Conservation (phyloP, 1,140 invertebrate species). For the Cyphomyrmex costatus region DNA sequence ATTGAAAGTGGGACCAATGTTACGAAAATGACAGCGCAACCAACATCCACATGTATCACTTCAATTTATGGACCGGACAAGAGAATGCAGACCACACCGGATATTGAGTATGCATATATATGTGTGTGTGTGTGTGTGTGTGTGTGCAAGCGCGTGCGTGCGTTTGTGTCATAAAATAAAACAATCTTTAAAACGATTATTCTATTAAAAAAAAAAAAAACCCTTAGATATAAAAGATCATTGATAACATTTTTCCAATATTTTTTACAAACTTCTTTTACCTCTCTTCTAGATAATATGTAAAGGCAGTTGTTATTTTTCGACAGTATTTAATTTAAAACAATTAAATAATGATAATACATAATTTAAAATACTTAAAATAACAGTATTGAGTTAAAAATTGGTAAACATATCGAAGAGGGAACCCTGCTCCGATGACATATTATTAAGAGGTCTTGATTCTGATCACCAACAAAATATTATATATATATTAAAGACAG, state of each 20-base stretch:
- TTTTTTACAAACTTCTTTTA: not conserved
- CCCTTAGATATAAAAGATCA: not conserved
- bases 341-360: not conserved
- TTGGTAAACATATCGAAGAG: no score
- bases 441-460: no score
- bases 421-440: no score
- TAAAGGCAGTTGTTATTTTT: not conserved
- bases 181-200: not conserved
- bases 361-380: no score
- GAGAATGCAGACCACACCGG: constrained; percentile 68
- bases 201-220: not conserved
- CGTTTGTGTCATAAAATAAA: not conserved
- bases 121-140: no score
- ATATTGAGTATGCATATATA: not conserved
- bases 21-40: constrained; percentile 24
- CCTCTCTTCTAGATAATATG: not conserved
- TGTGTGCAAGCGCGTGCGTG: no score
- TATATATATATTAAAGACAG: no score
- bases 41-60: constrained; percentile 64
- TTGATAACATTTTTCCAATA: not conserved
- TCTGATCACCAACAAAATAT: no score
- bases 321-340: not conserved
- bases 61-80: constrained; percentile 73
- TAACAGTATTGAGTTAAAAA: no score
- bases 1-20: not conserved